Base-by-base conservation (phyloP, 2,113 vertebrate genomes). In the Corvus hawaiiensis region DNA sequence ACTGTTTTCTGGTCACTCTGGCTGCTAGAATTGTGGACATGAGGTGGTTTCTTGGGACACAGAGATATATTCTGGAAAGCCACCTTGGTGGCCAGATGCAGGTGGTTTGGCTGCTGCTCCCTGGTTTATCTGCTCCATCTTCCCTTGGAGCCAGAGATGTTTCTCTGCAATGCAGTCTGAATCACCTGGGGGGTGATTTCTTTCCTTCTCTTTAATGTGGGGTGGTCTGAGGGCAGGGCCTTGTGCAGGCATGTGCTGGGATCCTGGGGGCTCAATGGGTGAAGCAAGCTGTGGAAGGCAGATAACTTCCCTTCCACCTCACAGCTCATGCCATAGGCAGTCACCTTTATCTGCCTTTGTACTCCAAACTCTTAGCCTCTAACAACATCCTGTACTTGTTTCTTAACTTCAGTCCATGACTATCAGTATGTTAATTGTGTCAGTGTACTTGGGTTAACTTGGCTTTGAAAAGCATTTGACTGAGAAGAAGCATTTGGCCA, bases 51-150 rank as follows among this genome's bases (percentile, higher is more conserved):
- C 62, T 51, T 84, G 37, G 44, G 66, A 66, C 16, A 8, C 23
- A 33, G 62, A 51, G 41, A 9, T 23, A 18, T 9, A 23, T 32
- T 69, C 54, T 44, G 61, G 58, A 54, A 49, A 76, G 46, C 37
- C 2, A 2, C 46, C 20, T 77, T 1, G 0, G 19, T 22, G 14
- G 32, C 35, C 2, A 1, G 8, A 61, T 90, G 24, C 37, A 62
- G 56, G 33, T 64, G 71, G 27, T 76, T 85, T 82, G 46, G 14
- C 46, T 87, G n/a, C 68, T 90, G 56, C 35, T 94, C 16, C 16
- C 26, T 54, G 23, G 10, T 84, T 86, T 88, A 74, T 77, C 86
- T 86, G 33, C 19, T 73, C 9, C 17, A n/a, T 81, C 66, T 93
- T 84, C 39, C 33, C 55, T 43, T 56, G 64, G 24, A 92, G 51